These are phyloP conservation scores for Sebastes reedi DNA, from an alignment of 2,797 vertebrate genomes.

Conservation along the genomic window DNA sequence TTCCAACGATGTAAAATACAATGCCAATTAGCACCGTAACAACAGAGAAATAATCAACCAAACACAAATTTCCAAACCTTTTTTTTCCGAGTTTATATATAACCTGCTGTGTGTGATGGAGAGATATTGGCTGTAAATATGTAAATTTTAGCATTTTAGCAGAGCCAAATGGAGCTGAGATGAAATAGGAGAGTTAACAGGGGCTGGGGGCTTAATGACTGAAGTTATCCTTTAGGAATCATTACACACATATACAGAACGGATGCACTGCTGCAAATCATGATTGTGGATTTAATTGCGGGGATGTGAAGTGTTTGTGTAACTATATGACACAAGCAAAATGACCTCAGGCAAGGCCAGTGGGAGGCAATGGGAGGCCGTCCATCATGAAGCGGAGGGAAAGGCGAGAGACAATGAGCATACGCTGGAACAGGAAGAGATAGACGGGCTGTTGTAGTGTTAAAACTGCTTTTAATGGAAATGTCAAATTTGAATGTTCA, in stretches of 20 bases:
- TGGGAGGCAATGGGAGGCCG: constrained; percentile 30
- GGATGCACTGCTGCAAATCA: not conserved
- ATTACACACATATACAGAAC: not conserved
- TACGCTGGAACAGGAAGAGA: not conserved
- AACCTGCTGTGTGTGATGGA: not conserved
- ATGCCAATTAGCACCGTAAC: too few species aligned
- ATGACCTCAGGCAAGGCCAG: constrained; percentile 33
- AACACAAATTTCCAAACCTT: too few species aligned
- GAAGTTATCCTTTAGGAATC: not conserved
- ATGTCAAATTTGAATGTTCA: not conserved
- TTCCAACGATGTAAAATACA: too few species aligned
- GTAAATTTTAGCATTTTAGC: not conserved
- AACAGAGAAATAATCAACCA: too few species aligned
- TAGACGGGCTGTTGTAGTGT: rapidly evolving
- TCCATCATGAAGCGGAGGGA: constrained; percentile 44
- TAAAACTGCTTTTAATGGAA: not conserved
- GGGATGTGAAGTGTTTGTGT: constrained; percentile 30
- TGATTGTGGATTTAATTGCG: constrained; percentile 19
- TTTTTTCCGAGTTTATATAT: too few species aligned
- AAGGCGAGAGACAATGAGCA: not conserved
- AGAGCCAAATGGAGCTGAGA: not conserved
- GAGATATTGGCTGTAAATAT: not conserved
- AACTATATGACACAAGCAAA: constrained; percentile 19
- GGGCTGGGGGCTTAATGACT: not conserved
- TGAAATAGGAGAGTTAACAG: not conserved